Evolutionary conservation across 2,797 vertebrate genomes (phyloP).

Genomic region (Mus minutoides): DNA sequence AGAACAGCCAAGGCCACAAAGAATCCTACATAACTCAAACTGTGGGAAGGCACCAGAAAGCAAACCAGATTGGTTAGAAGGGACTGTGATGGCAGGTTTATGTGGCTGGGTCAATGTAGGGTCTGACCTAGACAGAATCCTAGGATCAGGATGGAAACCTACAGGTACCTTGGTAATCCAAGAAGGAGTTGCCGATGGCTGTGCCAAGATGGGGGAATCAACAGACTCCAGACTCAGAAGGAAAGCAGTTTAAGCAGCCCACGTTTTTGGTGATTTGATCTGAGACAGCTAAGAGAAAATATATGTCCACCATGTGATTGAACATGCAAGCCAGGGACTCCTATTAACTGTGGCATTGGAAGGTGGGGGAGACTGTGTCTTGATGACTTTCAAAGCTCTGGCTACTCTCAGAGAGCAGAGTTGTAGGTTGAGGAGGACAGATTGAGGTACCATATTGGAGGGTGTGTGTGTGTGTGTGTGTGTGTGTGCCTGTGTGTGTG

Average conservation of each 20-base stretch:
- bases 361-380: neutral
- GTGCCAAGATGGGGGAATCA: neutral
- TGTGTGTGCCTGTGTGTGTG: neutral
- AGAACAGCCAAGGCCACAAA: neutral
- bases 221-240: neutral
- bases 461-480: neutral
- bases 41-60: neutral
- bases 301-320: no score
- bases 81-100: neutral
- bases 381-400: neutral
- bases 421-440: neutral
- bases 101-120: neutral
- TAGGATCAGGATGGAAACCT: neutral
- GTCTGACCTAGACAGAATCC: neutral
- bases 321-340: neutral
- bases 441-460: neutral
- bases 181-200: neutral
- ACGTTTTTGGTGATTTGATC: neutral
- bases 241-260: neutral
- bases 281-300: neutral
- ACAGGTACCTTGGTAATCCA: neutral
- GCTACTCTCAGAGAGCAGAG: neutral
- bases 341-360: neutral
- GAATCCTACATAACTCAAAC: neutral
- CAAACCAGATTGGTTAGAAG: neutral